Evolutionary conservation across 2,888 invertebrate genomes (phyloP).

Genomic region (Agonum fuliginosum): DNA sequence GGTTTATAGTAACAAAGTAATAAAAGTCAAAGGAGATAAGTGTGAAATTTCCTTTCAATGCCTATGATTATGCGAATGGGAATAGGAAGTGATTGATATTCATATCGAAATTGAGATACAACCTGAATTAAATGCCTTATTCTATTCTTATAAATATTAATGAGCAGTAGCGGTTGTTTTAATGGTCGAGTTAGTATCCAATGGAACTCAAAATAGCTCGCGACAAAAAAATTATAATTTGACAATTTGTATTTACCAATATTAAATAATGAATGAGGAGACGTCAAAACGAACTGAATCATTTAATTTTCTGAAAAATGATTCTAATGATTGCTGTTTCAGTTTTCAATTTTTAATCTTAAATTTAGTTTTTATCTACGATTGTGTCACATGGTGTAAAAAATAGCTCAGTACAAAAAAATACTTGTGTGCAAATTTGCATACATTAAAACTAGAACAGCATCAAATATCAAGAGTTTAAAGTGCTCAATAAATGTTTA

Average conservation of each 20-base stretch:
- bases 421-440: no score
- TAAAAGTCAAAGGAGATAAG: background rate
- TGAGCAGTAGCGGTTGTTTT: constrained; percentile 37
- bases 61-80: background rate
- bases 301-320: no score
- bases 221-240: no score
- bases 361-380: no score
- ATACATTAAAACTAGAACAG: background rate
- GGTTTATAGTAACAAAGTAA: background rate
- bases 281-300: no score
- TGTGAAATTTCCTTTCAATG: background rate
- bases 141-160: constrained; percentile 25
- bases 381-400: no score
- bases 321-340: no score
- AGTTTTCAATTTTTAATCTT: no score
- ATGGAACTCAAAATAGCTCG: no score
- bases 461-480: background rate
- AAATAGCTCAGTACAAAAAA: no score
- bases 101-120: constrained; percentile 13
- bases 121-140: constrained; percentile 21
- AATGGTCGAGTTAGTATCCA: background rate
- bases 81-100: constrained; percentile 24
- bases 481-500: constrained; percentile 10
- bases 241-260: no score
- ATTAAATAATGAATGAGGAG: no score